phyloP scores from a whole-genome alignment of 2,113 vertebrate genomes.

The Phyllostomus discolor region DNA sequence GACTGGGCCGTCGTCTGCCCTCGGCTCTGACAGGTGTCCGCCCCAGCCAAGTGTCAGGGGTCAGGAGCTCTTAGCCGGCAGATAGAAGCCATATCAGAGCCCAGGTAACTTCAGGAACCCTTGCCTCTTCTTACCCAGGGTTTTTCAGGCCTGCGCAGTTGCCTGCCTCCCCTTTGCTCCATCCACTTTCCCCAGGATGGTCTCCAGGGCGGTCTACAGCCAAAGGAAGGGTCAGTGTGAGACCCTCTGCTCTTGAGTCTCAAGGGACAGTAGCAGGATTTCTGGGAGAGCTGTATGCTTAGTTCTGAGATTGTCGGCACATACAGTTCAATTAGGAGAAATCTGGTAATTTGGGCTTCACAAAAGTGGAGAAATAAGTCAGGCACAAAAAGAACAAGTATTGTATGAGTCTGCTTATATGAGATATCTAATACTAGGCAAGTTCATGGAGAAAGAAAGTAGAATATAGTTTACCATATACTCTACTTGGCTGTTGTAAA shows the following conservation, averaged over 20 bases:
- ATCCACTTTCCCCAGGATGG: background rate
- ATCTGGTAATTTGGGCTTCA: background rate
- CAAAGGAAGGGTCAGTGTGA: background rate
- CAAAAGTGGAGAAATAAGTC: constrained; percentile 3
- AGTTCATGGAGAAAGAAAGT: background rate
- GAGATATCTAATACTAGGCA: background rate
- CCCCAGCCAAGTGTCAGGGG: background rate
- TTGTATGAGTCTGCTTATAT: background rate
- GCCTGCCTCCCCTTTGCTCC: background rate
- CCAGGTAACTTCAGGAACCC: background rate
- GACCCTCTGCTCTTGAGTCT: background rate
- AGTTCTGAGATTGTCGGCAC: background rate
- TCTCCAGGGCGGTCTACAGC: background rate
- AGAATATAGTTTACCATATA: background rate
- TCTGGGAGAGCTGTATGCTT: background rate
- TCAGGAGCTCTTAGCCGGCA: background rate
- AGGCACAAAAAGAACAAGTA: background rate
- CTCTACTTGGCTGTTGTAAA: no score
- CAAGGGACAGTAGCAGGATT: background rate
- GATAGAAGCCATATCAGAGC: background rate
- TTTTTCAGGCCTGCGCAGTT: background rate
- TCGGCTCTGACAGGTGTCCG: constrained; percentile 48
- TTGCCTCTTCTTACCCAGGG: background rate
- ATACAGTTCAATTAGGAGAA: background rate
- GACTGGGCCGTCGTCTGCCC: background rate